Conservation (phyloP, 2,888 invertebrate species). For the Leucania comma region DNA sequence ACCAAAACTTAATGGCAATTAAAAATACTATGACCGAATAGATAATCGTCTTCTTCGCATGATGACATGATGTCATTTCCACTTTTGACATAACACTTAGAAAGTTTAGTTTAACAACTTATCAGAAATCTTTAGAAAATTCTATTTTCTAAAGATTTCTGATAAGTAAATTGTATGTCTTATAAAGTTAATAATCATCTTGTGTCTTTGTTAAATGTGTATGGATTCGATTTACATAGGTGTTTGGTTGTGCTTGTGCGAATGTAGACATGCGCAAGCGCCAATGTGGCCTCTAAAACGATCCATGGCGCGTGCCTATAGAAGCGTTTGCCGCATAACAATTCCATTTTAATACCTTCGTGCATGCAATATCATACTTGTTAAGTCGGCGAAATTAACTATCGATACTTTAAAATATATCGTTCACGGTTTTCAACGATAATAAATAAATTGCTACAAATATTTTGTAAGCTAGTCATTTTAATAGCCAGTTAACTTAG, state of each 20-base stretch:
- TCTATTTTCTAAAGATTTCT: too few species aligned
- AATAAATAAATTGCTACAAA: conserved; percentile 51
- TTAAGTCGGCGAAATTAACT: conserved; percentile 61
- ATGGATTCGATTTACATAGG: conserved; percentile 60
- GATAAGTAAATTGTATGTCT: too few species aligned
- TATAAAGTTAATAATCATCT: conserved; percentile 16
- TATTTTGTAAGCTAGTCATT: conserved; percentile 41
- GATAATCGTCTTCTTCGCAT: conserved; percentile 39
- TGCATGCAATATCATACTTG: conserved; percentile 68
- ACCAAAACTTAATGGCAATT: conserved; percentile 55
- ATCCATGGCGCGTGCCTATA: conserved; percentile 81
- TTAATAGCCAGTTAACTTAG: conserved; percentile 17
- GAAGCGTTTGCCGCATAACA: conserved; percentile 80
- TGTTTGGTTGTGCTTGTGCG: conserved; percentile 64
- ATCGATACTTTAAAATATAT: conserved; percentile 43
- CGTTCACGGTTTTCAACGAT: conserved; percentile 29
- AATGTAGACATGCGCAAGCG: conserved; percentile 68
- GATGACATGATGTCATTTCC: conserved; percentile 42
- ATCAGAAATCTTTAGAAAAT: conserved; percentile 7
- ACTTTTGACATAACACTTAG: conserved; percentile 34
- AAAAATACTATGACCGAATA: conserved; percentile 55
- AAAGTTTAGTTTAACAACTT: conserved; percentile 35
- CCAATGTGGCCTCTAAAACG: conserved; percentile 72
- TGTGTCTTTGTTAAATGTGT: conserved; percentile 29
- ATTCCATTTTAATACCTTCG: conserved; percentile 71